Evolutionary conservation across 2,888 invertebrate species (phyloP).

Genomic region (Acleris sparsana): DNA sequence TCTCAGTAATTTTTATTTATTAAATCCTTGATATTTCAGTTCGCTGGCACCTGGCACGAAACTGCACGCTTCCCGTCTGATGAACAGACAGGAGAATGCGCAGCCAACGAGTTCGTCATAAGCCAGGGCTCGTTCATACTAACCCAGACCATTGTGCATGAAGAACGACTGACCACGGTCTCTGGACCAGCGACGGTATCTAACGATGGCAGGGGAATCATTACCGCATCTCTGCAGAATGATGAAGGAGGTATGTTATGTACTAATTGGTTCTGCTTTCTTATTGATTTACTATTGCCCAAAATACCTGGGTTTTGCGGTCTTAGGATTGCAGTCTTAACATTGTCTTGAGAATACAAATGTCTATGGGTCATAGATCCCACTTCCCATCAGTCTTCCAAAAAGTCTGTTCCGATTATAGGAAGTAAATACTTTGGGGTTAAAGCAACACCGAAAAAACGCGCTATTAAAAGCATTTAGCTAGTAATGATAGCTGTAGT

Average conservation of each 20-base stretch:
- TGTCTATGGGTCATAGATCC: no score
- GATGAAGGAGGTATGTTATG: constrained; percentile 48
- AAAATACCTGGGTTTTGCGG: no score
- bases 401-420: no score
- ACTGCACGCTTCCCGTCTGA: constrained; percentile 67
- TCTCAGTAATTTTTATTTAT: no score
- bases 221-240: constrained; percentile 46
- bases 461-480: no score
- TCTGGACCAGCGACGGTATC: constrained; percentile 46
- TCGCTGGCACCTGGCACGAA: constrained; percentile 69
- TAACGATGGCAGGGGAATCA: constrained; percentile 55
- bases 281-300: no score
- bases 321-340: no score
- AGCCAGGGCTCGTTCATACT: constrained; percentile 46
- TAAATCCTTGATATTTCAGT: constrained; percentile 50
- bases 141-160: constrained; percentile 52
- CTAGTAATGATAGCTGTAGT: no score
- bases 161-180: constrained; percentile 50
- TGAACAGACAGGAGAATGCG: constrained; percentile 64
- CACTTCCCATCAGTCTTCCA: no score
- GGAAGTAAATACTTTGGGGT: no score
- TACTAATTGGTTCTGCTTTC: not conserved
- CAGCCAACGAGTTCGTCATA: constrained; percentile 43
- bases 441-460: no score
- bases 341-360: no score